phyloP scores from a whole-genome alignment of 2,797 vertebrate genomes.

The Forpus xanthops region DNA sequence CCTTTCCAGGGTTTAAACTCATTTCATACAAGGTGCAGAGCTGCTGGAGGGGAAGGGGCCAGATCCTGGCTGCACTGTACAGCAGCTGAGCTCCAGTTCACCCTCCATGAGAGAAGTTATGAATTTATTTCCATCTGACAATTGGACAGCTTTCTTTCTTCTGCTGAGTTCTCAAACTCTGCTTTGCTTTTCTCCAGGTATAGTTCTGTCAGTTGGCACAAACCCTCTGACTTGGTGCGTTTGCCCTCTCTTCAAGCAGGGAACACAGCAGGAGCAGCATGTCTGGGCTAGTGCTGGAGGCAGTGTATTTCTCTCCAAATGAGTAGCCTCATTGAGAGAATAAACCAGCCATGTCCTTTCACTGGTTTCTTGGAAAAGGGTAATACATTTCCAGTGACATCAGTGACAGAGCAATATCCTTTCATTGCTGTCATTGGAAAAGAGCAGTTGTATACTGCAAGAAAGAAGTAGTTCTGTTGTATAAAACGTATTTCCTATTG shows the following conservation, averaged over 20 bases:
- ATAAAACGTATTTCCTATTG: conserved; percentile 17
- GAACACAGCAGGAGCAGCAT: neutral
- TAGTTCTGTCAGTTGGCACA: neutral
- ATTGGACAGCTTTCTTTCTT: neutral
- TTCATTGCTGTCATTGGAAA: conserved; percentile 49
- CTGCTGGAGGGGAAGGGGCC: neutral
- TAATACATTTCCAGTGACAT: conserved; percentile 53
- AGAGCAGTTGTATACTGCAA: conserved; percentile 3
- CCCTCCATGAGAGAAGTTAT: neutral
- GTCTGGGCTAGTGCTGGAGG: neutral
- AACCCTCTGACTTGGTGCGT: neutral
- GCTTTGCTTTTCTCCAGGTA: neutral
- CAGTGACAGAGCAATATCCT: conserved; percentile 63
- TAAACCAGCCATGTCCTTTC: conserved; percentile 57
- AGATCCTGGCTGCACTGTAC: neutral
- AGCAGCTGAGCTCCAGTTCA: neutral
- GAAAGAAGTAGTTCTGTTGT: conserved; percentile 12
- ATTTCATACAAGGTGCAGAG: neutral
- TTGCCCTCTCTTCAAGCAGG: neutral
- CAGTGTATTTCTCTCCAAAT: neutral
- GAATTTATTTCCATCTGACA: neutral
- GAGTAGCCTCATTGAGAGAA: conserved; percentile 16
- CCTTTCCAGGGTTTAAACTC: neutral
- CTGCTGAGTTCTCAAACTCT: neutral
- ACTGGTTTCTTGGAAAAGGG: conserved; percentile 4